Evolutionary conservation across 2,797 vertebrate species (phyloP).

Genomic region (Gymnothorax reevesii): DNA sequence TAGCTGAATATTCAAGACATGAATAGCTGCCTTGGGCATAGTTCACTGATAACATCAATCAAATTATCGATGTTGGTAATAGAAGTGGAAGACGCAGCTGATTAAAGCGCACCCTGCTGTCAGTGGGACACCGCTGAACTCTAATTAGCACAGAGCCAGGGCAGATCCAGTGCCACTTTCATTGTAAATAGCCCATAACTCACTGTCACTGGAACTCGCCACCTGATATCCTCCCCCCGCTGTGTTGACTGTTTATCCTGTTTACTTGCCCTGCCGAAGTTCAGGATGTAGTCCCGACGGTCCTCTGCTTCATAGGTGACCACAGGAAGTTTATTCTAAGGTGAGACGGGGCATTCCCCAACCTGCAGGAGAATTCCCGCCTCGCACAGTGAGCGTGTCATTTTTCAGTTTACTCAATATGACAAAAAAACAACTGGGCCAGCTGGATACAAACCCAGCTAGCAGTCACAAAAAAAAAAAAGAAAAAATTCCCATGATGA

Average conservation of each 20-base stretch:
- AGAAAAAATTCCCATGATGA: no score
- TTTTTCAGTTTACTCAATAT: not conserved
- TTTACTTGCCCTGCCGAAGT: slow-evolving; percentile 61
- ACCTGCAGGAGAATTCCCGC: not conserved
- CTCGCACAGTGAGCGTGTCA: not conserved
- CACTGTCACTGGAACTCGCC: slow-evolving; percentile 11
- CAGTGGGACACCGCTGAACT: slow-evolving; percentile 19
- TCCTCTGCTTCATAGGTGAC: slow-evolving; percentile 60
- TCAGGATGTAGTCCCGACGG: slow-evolving; percentile 72
- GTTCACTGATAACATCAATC: not conserved
- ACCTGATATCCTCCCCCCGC: not conserved
- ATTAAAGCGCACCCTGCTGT: slow-evolving; percentile 22
- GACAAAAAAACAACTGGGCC: not conserved
- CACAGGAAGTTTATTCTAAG: slow-evolving; percentile 78
- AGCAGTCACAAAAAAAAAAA: no score
- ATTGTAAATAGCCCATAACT: slow-evolving; percentile 11
- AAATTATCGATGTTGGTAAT: slow-evolving; percentile 25
- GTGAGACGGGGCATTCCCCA: slow-evolving; percentile 46
- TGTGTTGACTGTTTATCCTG: not conserved
- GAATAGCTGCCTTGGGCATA: not conserved
- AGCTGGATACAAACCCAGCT: not conserved
- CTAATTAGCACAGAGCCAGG: slow-evolving; percentile 20
- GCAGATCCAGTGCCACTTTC: slow-evolving; percentile 29
- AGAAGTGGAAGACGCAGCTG: slow-evolving; percentile 14
- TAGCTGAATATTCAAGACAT: not conserved